Evolutionary conservation across 2,888 invertebrate species (phyloP), one percentile per base, ranked within the genome.

Genomic region (Drosophila gaucha): DNA sequence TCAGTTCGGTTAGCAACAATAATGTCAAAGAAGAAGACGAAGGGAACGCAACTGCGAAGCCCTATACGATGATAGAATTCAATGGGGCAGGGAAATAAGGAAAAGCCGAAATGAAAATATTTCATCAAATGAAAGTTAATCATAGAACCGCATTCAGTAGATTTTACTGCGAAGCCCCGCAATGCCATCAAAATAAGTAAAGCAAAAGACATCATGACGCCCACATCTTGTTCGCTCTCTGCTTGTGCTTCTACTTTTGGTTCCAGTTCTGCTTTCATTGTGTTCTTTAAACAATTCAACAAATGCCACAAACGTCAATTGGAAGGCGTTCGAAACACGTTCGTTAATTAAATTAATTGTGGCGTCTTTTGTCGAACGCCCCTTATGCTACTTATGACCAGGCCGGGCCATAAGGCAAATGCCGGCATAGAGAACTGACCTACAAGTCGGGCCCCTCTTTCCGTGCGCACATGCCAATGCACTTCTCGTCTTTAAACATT

Each of bases 61-160:
- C 70, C 51, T 70, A 70, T 54, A 70, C 26, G 66, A 55, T 33
- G 49, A 9, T 39, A 35, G 41, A 44, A 35, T 39, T 31, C 31
- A 46, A 46, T 46, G 28, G 28, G 33, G 18, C 9, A 10, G 22
- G n/a, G 18, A 18, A 47, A 57, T 71, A 64, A 59, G n/a, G 60
- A 56, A 78, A 65, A 64, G 60, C 54, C 59, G 60, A 78, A 78
- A 72, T 74, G 78, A 71, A 78, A 77, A 78, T 78, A 79, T 78
- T 80, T 78, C 75, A 80, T 80, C 80, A 80, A 80, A 78, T 76
- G 65, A 74, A 80, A 78, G 78, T 80, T 77, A 77, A 77, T 77
- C 77, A 77, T 80, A 63, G 77, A 76, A 77, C 72, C 73, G 73
- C 77, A 77, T 80, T 80, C 77, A 76, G 68, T 80, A 60, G 72